Percentiles rank a stretch among this genome's conserved stretches.
Conservation (phyloP, 2,888 invertebrate genomes). For the Choristoneura rosaceana region DNA sequence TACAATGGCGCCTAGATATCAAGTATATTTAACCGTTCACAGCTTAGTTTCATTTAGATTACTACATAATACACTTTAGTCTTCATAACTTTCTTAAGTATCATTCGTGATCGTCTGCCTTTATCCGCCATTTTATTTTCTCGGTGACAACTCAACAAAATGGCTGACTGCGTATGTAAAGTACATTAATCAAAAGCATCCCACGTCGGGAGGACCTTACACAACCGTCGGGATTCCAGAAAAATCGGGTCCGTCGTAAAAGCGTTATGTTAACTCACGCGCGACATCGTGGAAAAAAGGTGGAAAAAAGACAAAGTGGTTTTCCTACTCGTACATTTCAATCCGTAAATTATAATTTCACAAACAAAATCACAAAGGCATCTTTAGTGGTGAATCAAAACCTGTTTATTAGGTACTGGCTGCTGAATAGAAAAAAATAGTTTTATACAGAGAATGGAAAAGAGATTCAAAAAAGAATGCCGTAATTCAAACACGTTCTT, state of each 20-base stretch:
- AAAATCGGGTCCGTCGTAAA: conserved; percentile 16
- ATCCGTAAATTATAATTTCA: too few species aligned
- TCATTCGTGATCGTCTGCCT: background rate
- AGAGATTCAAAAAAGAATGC: too few species aligned
- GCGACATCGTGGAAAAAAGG: background rate
- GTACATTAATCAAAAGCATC: conserved; percentile 6
- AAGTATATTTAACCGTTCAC: too few species aligned
- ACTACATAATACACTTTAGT: too few species aligned
- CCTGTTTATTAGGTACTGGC: too few species aligned
- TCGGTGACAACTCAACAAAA: conserved; percentile 10
- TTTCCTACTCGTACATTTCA: background rate
- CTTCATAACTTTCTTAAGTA: background rate
- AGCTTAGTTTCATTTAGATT: too few species aligned
- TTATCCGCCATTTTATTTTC: background rate
- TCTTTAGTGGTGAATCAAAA: too few species aligned
- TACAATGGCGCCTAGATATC: too few species aligned
- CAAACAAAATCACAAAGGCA: too few species aligned
- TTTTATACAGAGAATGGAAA: too few species aligned
- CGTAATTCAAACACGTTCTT: too few species aligned
- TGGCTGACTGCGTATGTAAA: conserved; percentile 12
- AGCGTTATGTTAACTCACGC: background rate
- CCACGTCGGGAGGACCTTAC: conserved; percentile 1
- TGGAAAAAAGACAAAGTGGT: background rate
- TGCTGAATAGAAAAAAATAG: too few species aligned
- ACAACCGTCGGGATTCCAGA: conserved; percentile 10